Conservation (phyloP, 2,888 invertebrate genomes). For the Lacanobia wlatinum region DNA sequence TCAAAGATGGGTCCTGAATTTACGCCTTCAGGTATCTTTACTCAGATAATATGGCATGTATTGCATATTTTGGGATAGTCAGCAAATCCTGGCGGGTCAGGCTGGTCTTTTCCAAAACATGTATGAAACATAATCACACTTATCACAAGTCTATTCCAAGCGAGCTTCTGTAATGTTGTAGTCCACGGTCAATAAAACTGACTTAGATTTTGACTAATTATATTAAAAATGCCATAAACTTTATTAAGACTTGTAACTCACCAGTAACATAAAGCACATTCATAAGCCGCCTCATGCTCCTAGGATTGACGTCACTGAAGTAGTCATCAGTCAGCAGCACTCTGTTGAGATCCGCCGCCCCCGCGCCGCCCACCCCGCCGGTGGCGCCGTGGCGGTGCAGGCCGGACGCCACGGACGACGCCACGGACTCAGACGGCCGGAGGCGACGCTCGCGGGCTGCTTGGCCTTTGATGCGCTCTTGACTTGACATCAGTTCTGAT, state of each 20-base stretch:
- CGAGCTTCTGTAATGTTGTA: neutral
- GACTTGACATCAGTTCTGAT: slow-evolving; percentile 95
- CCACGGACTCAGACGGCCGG: slow-evolving; percentile 96
- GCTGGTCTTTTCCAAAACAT: too few relatives aligned
- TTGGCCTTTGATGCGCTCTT: slow-evolving; percentile 93
- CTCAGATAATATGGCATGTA: too few relatives aligned
- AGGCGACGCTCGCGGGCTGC: slow-evolving; percentile 92
- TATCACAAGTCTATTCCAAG: too few relatives aligned
- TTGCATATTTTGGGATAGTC: too few relatives aligned
- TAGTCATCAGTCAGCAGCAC: slow-evolving; percentile 99
- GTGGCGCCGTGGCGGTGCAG: slow-evolving; percentile 92
- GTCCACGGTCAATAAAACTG: neutral
- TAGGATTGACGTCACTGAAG: slow-evolving; percentile 99
- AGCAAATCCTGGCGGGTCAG: too few relatives aligned
- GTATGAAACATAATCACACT: too few relatives aligned
- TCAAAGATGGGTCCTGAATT: neutral
- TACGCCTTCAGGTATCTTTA: neutral
- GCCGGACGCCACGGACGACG: slow-evolving; percentile 97
- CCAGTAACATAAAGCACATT: slow-evolving; percentile 99
- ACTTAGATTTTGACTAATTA: too few relatives aligned
- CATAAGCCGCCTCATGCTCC: slow-evolving; percentile 98
- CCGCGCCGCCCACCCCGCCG: slow-evolving; percentile 77
- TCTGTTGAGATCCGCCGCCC: slow-evolving; percentile 93
- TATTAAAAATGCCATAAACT: too few relatives aligned
- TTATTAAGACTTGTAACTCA: slow-evolving; percentile 73